These are phyloP conservation scores for Propsilocerus akamusi DNA, from an alignment of 1,140 invertebrate genomes.

Conservation along the genomic window DNA sequence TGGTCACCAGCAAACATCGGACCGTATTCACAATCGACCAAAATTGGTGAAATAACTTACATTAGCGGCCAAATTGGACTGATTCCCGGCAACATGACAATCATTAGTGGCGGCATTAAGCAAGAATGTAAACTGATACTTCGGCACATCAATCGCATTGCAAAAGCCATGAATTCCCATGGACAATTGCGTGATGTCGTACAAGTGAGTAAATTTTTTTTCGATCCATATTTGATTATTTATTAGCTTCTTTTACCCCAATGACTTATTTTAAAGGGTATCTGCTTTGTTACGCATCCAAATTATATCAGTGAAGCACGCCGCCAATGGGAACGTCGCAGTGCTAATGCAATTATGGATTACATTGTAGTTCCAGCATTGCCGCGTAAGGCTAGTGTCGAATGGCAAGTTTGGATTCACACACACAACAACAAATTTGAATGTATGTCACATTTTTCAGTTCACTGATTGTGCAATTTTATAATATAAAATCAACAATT, in stretches of 20 bases:
- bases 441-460: conserved; percentile 33
- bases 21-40: conserved; percentile 82
- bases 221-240: neutral
- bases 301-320: conserved; percentile 49
- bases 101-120: conserved; percentile 46
- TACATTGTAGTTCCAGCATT: conserved; percentile 65
- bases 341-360: conserved; percentile 73
- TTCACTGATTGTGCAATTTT: neutral
- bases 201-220: conserved; percentile 27
- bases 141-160: conserved; percentile 59
- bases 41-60: conserved; percentile 64
- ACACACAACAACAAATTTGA: conserved; percentile 69
- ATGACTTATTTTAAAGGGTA: conserved; percentile 30
- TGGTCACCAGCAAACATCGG: conserved; percentile 94
- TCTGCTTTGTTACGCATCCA: conserved; percentile 60
- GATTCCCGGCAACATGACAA: conserved; percentile 64
- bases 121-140: conserved; percentile 64
- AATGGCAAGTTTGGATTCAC: conserved; percentile 85
- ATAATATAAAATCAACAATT: neutral
- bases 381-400: conserved; percentile 61
- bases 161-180: conserved; percentile 56
- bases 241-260: neutral
- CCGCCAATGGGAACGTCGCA: conserved; percentile 59
- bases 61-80: conserved; percentile 84
- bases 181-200: conserved; percentile 60